Base-by-base conservation (phyloP, 2,797 vertebrate genomes). In the Cuniculus paca region DNA sequence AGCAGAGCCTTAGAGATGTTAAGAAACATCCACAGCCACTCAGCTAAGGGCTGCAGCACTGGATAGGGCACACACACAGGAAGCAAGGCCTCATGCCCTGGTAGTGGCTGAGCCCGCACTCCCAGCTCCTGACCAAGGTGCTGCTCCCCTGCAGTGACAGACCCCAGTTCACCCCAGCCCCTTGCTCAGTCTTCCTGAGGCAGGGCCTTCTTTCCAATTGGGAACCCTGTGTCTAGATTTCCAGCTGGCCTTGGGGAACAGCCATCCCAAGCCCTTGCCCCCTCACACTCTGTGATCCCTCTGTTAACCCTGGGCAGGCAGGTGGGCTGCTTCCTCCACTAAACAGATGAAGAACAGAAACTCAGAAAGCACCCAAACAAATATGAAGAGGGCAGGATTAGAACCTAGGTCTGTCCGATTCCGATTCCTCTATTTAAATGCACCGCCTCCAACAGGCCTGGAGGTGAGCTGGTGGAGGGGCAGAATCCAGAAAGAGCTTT, bases 381-480 rank as follows among this genome's bases (percentile, higher is more conserved):
- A 34, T 70, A 60, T 54, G 87, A 89, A 60, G 58, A 39, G 89
- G 61, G 45, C 36, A 75, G 70, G 80, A 89, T 50, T 22, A 86
- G 86, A 95, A 78, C 26, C 31, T 45, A 74, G 84, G 82, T 34
- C 45, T 42, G 14, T n/a, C 78, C 24, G 26, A 31, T 75, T 65
- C 78, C n/a, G 82, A 45, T 56, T 45, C 63, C 12, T 56, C 82
- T 74, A 42, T 50, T 92, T 58, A 52, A 22, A 68, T 19, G 24
- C 70, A 54, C 86, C 75, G 92, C 79, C 88, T 75, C 77, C 52
- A 75, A 95, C 79, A 74, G 95, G 94, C 74, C 95, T 87, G 91
- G 74, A 8, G 45, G 70, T 42, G 61, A 80, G 26, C 90, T 77
- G 86, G 61, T 52, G 61, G 74, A 61, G 56, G 96, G 85, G 74